Conservation (phyloP, 2,797 vertebrate genomes). For the Tapera naevia region DNA sequence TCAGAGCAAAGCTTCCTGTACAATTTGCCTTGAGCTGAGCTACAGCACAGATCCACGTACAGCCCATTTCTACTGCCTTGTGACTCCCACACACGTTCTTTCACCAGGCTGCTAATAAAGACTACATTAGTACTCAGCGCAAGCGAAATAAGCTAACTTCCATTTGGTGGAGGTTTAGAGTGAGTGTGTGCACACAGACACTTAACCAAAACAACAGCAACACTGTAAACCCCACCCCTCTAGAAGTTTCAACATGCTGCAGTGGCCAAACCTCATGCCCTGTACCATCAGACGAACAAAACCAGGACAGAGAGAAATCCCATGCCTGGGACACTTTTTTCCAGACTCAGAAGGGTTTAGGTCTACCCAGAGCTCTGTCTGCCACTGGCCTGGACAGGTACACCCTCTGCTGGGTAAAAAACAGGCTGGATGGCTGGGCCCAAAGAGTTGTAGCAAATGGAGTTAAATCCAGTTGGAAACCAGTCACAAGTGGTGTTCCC, state of each 20-base stretch:
- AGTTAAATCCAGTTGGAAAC: too few species aligned
- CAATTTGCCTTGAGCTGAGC: conserved; percentile 3
- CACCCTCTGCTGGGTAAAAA: too few species aligned
- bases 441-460: too few species aligned
- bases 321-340: not conserved
- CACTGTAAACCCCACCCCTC: not conserved
- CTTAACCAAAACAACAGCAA: not conserved
- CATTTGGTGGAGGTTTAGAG: not conserved
- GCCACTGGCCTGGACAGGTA: too few species aligned
- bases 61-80: not conserved
- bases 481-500: too few species aligned
- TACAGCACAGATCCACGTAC: not conserved
- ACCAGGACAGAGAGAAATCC: not conserved
- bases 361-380: not conserved
- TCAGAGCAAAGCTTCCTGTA: not conserved
- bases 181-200: not conserved
- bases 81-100: conserved; percentile 48
- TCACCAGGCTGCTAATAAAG: conserved; percentile 15
- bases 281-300: not conserved
- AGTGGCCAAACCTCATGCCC: not conserved
- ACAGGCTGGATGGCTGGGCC: too few species aligned
- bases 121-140: not conserved
- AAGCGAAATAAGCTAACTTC: not conserved
- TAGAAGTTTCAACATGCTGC: not conserved
- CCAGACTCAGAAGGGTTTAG: not conserved